phyloP scores from a whole-genome alignment of 2,797 vertebrate genomes.

The Coracias cyanogaster region DNA sequence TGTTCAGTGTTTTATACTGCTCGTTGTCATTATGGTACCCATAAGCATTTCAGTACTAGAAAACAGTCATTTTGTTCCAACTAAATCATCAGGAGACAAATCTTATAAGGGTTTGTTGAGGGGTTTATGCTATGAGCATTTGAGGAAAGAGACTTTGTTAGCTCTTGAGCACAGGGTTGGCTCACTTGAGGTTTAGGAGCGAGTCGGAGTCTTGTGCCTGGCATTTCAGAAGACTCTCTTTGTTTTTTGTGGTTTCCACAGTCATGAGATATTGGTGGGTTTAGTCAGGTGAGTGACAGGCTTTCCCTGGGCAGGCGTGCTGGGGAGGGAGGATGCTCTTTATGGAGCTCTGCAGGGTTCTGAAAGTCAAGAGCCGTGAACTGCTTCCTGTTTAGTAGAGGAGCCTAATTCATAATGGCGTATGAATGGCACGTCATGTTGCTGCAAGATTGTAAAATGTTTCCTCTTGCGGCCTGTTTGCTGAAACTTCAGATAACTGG shows the following conservation, averaged over 20 bases:
- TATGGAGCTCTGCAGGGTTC: neutral
- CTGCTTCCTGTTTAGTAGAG: conserved; percentile 1
- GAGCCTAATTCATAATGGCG: neutral
- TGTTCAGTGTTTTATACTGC: neutral
- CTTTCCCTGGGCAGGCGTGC: neutral
- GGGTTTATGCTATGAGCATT: neutral
- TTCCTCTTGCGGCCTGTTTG: neutral
- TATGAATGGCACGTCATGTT: neutral
- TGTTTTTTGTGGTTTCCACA: neutral
- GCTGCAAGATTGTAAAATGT: neutral
- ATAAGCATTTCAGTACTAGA: neutral
- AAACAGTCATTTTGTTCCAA: neutral
- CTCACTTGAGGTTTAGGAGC: neutral
- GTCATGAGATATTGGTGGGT: fast-evolving
- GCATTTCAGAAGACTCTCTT: neutral
- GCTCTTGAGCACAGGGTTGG: neutral
- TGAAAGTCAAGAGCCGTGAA: neutral
- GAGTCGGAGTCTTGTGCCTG: neutral
- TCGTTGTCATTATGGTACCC: neutral
- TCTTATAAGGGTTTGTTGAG: neutral
- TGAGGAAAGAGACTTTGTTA: neutral
- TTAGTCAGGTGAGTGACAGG: neutral
- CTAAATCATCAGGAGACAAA: neutral
- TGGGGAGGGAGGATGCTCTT: neutral
- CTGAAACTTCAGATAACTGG: neutral